phyloP scores from a whole-genome alignment of 2,113 vertebrate species.

The Myiagra hebetior region DNA sequence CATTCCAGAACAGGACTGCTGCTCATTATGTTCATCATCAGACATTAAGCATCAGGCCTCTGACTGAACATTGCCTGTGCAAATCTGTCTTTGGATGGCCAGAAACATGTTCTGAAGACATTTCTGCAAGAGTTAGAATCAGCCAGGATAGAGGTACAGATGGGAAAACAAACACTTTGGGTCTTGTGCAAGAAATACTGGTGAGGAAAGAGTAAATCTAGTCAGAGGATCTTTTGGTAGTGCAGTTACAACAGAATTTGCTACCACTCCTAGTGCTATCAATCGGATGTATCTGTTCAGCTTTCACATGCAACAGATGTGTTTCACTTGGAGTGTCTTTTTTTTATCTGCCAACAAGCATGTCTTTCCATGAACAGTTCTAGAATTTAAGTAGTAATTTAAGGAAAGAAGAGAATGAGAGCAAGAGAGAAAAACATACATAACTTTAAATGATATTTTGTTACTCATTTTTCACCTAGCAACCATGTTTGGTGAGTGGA shows the following conservation, averaged over 20 bases:
- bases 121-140: not conserved
- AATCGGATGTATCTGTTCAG: not conserved
- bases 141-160: not conserved
- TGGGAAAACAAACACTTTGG: not conserved
- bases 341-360: not conserved
- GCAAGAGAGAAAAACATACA: not conserved
- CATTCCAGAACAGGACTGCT: not conserved
- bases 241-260: conserved; percentile 13
- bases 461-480: not conserved
- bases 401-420: not conserved
- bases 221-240: not conserved
- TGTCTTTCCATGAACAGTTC: not conserved
- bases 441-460: not conserved
- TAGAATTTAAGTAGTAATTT: not conserved
- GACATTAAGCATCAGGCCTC: not conserved
- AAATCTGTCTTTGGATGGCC: not conserved
- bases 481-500: not conserved
- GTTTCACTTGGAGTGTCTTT: not conserved
- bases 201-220: conserved; percentile 22
- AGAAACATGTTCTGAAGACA: not conserved
- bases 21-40: too few relatives aligned
- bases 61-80: not conserved
- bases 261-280: not conserved
- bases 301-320: not conserved
- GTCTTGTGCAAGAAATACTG: conserved; percentile 28